phyloP scores from a whole-genome alignment of 2,888 invertebrate species.

The Pheosia tremula region DNA sequence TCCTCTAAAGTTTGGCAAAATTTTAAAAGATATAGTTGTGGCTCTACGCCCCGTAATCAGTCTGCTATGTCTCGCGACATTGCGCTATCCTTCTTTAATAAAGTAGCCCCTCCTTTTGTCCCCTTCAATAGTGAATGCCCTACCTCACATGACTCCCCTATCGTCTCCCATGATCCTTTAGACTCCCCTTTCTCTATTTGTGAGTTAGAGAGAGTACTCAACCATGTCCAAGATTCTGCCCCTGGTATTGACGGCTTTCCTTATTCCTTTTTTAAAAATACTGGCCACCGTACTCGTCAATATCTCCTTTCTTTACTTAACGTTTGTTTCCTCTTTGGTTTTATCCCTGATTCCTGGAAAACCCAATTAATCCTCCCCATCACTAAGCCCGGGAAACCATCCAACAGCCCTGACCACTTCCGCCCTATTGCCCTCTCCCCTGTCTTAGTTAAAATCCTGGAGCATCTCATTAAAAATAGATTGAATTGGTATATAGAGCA shows the following conservation, averaged over 20 bases:
- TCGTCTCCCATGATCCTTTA: no score
- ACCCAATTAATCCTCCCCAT: conserved; percentile 34
- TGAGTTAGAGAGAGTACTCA: background rate
- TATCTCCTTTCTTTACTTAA: conserved; percentile 7
- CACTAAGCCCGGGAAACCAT: conserved; percentile 31
- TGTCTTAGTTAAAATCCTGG: conserved; percentile 21
- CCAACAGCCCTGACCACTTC: conserved; percentile 16
- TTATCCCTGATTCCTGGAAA: conserved; percentile 28
- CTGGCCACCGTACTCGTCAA: background rate
- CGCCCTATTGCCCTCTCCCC: conserved; percentile 35
- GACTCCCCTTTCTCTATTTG: background rate
- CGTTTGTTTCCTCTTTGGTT: conserved; percentile 7
- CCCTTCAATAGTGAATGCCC: no score
- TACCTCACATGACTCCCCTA: no score
- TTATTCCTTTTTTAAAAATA: background rate
- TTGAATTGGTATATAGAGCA: conserved; percentile 36
- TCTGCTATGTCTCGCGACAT: background rate
- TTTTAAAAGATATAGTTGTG: background rate
- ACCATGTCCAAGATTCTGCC: background rate
- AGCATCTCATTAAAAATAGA: conserved; percentile 33
- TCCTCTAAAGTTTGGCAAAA: background rate
- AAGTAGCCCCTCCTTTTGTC: no score
- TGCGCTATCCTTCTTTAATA: no score
- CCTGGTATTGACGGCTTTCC: background rate
- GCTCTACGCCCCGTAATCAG: background rate